Conservation (phyloP, 2,113 vertebrate species). For the Turdus rufiventris region DNA sequence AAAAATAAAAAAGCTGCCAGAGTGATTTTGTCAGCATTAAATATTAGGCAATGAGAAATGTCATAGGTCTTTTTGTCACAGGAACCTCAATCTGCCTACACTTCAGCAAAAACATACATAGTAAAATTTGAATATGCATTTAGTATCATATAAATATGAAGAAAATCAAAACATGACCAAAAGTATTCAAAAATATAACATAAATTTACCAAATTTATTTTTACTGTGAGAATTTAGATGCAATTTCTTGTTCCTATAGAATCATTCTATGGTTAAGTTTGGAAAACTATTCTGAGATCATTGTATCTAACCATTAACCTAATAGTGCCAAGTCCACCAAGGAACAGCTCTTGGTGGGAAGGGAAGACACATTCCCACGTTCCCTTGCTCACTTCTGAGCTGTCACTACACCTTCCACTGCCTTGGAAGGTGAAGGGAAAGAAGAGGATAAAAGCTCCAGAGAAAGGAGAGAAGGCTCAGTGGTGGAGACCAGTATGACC, state of each 20-base stretch:
- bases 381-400: not conserved
- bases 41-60: not conserved
- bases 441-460: not conserved
- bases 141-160: not conserved
- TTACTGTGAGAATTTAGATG: not conserved
- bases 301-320: not conserved
- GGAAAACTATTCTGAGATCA: not conserved
- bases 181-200: not conserved
- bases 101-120: not conserved
- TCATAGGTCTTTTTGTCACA: not conserved
- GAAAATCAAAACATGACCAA: not conserved
- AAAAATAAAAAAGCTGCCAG: not conserved
- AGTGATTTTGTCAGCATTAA: not conserved
- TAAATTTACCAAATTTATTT: not conserved
- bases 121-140: not conserved
- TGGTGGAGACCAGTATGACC: not conserved
- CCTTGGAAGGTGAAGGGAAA: not conserved
- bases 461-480: not conserved
- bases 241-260: not conserved
- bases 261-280: not conserved
- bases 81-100: not conserved
- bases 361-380: not conserved
- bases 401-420: not conserved
- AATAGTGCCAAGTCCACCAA: not conserved
- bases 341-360: not conserved